Evolutionary conservation across 2,113 vertebrate species (phyloP).

Genomic region (Catagonus wagneri): DNA sequence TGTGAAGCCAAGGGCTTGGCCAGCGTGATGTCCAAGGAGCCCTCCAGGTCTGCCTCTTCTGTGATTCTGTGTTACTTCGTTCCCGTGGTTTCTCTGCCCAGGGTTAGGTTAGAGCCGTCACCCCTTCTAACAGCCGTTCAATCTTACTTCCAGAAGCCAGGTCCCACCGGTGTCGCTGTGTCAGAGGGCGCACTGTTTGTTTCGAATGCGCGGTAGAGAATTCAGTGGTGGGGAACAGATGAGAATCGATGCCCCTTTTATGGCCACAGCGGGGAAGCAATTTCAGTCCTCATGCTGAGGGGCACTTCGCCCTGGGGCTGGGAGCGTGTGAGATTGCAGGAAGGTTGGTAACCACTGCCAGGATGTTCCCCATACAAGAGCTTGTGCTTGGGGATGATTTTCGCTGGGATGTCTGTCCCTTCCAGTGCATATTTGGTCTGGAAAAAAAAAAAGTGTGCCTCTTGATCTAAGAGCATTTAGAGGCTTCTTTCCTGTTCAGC

Average conservation of each 20-base stretch:
- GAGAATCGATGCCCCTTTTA: conserved; percentile 64
- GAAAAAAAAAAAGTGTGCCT: neutral
- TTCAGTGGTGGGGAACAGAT: conserved; percentile 69
- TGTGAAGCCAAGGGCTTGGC: neutral
- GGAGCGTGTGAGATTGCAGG: neutral
- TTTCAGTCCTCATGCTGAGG: neutral
- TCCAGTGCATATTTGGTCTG: neutral
- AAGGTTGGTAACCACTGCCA: neutral
- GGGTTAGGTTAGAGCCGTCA: neutral
- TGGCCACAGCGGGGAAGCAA: neutral
- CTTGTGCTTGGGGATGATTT: neutral
- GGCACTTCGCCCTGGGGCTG: neutral
- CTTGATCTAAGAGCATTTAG: neutral
- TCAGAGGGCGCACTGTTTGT: neutral
- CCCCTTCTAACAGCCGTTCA: conserved; percentile 65
- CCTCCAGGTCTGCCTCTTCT: accelerated
- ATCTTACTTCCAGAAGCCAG: conserved; percentile 67
- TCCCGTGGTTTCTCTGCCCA: neutral
- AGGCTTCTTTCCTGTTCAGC: neutral
- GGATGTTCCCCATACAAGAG: neutral
- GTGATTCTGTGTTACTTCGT: neutral
- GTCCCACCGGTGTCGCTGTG: neutral
- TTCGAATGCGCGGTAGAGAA: neutral
- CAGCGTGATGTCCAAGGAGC: neutral
- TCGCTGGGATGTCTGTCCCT: neutral